These are phyloP conservation scores for Apodemus sylvaticus DNA, from an alignment of 2,113 vertebrate genomes.

Conservation along the genomic window DNA sequence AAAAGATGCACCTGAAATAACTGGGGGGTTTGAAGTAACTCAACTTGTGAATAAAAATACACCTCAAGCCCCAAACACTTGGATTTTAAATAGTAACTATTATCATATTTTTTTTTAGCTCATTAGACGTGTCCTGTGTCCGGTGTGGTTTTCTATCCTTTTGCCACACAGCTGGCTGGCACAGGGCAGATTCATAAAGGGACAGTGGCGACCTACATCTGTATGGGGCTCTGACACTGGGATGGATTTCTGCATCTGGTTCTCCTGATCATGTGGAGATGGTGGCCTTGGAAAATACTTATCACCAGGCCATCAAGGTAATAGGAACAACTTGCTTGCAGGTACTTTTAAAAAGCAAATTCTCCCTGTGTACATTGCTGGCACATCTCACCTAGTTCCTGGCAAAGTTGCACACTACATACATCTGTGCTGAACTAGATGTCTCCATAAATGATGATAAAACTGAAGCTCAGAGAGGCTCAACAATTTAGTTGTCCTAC, in stretches of 20 bases:
- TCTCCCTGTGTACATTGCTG: fast-evolving
- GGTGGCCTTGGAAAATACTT: neutral
- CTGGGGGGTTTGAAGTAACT: slow-evolving; percentile 24
- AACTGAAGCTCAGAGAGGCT: neutral
- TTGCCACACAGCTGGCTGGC: neutral
- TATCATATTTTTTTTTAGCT: neutral
- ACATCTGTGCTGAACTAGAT: neutral
- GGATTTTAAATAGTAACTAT: neutral
- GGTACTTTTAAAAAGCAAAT: neutral
- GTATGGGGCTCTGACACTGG: neutral
- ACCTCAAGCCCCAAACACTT: neutral
- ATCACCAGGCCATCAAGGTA: neutral
- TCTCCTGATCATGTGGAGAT: neutral
- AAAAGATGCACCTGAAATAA: slow-evolving; percentile 49
- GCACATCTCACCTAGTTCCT: fast-evolving
- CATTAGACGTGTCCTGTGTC: neutral
- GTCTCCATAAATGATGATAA: neutral
- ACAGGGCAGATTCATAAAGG: fast-evolving
- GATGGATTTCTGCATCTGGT: neutral
- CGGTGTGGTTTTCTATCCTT: neutral
- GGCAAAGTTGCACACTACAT: too few relatives aligned
- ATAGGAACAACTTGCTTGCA: neutral
- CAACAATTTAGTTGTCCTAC: neutral
- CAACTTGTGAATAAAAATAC: neutral
- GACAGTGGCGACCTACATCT: neutral